phyloP scores from a whole-genome alignment of 2,888 invertebrate genomes.

The Chaetogeoica ovagalla region DNA sequence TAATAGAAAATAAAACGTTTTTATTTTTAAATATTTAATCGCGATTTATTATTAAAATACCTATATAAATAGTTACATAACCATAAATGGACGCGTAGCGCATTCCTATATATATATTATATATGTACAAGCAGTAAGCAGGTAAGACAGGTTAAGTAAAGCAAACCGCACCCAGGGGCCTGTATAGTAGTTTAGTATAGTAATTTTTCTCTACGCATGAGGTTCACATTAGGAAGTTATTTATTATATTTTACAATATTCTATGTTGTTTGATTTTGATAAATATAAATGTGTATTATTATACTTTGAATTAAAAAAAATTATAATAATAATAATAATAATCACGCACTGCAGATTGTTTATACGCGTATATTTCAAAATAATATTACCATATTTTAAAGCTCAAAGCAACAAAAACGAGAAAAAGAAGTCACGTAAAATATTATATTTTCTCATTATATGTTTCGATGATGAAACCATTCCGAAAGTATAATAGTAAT shows the following conservation, averaged over 20 bases:
- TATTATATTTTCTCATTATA: too few relatives aligned
- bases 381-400: too few relatives aligned
- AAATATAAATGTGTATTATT: neutral
- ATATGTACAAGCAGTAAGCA: neutral
- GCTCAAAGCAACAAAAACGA: too few relatives aligned
- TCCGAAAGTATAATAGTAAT: too few relatives aligned
- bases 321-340: too few relatives aligned
- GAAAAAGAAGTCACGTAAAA: too few relatives aligned
- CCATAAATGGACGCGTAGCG: neutral
- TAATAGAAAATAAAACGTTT: neutral
- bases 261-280: neutral
- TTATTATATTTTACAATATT: neutral
- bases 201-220: neutral
- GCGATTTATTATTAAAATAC: neutral
- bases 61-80: neutral
- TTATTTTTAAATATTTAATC: neutral
- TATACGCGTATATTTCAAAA: too few relatives aligned
- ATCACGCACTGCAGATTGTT: too few relatives aligned
- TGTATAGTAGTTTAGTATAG: neutral
- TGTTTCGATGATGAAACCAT: too few relatives aligned
- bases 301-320: too few relatives aligned
- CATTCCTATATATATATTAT: neutral
- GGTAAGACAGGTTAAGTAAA: neutral
- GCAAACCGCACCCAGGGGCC: neutral
- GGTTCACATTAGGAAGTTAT: neutral